Conservation (phyloP, 2,797 vertebrate genomes). For the Trichosurus vulpecula region DNA sequence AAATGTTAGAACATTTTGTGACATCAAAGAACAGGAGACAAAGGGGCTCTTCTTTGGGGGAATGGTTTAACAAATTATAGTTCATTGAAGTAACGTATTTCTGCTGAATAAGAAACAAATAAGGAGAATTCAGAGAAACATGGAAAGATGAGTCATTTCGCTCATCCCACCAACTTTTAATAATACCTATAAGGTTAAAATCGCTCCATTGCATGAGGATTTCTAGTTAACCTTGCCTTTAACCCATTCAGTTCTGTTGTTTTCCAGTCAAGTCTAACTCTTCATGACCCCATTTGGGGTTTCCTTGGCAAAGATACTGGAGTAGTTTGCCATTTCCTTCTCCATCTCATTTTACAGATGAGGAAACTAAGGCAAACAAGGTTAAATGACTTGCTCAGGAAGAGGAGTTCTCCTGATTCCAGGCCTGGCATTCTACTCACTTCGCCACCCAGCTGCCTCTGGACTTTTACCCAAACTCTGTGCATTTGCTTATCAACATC, state of each 20-base stretch:
- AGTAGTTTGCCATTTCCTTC: neutral
- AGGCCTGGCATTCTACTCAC: neutral
- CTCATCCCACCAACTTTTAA: neutral
- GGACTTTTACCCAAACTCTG: neutral
- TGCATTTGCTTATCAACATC: neutral
- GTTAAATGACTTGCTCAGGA: too few species aligned
- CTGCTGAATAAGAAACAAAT: too few species aligned
- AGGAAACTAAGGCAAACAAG: too few species aligned
- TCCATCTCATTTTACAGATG: neutral
- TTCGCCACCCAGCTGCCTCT: neutral
- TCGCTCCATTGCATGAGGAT: neutral
- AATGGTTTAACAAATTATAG: neutral
- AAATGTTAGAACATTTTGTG: too few species aligned
- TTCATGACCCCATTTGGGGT: neutral
- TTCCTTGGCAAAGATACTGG: neutral
- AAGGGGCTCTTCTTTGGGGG: too few species aligned
- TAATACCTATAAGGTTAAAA: neutral
- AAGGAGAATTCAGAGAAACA: too few species aligned
- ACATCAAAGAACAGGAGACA: too few species aligned
- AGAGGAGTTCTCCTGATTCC: neutral
- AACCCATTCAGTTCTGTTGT: too few species aligned
- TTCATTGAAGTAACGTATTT: neutral
- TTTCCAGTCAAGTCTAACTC: neutral
- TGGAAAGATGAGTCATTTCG: neutral
- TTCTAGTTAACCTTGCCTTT: too few species aligned